Percentiles rank a stretch among this genome's conserved stretches.
Conservation (phyloP, 2,113 vertebrate genomes). For the Corvus moneduloides region DNA sequence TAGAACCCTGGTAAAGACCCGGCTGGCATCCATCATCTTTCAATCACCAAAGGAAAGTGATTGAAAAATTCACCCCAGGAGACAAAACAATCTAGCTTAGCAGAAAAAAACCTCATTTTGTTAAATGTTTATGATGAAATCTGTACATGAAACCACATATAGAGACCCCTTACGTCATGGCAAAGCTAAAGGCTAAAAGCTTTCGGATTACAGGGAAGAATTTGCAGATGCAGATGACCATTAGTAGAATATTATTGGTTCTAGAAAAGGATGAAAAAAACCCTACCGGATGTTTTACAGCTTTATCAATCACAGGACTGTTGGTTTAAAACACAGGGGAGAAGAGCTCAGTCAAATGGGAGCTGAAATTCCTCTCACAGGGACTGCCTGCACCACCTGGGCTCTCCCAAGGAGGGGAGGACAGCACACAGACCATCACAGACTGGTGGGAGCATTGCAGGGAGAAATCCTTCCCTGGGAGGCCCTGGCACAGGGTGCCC, state of each 20-base stretch:
- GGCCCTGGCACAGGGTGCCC: background rate
- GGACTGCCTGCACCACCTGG: background rate
- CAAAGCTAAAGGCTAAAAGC: background rate
- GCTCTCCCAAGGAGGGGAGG: background rate
- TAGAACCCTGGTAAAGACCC: background rate
- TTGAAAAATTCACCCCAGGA: background rate
- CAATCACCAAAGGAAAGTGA: slow-evolving; percentile 31
- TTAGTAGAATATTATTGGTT: background rate
- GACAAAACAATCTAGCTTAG: slow-evolving; percentile 3
- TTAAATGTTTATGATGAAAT: background rate
- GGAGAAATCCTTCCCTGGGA: background rate
- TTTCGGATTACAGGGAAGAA: background rate
- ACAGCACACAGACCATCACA: background rate
- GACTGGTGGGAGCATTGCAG: background rate
- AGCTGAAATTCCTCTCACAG: background rate
- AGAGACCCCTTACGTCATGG: background rate
- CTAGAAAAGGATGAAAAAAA: background rate
- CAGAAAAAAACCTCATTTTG: background rate
- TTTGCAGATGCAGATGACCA: background rate
- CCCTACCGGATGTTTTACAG: background rate
- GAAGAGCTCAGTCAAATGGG: background rate
- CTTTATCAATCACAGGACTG: background rate
- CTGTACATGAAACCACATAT: background rate
- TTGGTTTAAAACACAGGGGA: background rate
- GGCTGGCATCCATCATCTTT: slow-evolving; percentile 7